Conservation (phyloP, 2,888 invertebrate genomes). For the Eupithecia inturbata region DNA sequence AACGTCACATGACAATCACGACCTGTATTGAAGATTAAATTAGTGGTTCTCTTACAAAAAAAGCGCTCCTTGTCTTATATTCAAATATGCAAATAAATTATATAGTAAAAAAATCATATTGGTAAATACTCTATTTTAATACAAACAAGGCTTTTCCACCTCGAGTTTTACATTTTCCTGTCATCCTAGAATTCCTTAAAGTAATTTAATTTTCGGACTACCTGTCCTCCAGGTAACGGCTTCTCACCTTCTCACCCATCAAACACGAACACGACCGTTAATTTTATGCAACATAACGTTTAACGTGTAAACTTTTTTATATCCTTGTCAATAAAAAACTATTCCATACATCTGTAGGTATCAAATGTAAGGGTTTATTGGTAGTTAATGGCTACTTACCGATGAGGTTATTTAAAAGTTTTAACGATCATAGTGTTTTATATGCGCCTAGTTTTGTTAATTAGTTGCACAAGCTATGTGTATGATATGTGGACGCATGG, state of each 20-base stretch:
- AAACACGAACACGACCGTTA: conserved; percentile 32
- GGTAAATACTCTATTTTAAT: background rate
- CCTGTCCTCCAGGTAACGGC: conserved; percentile 1
- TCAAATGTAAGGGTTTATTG: conserved; percentile 69
- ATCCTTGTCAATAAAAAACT: conserved; percentile 42
- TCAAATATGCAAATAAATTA: background rate
- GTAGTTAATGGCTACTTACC: conserved; percentile 53
- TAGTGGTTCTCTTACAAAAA: background rate
- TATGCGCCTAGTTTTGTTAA: conserved; percentile 69
- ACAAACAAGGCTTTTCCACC: background rate
- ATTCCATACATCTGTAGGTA: conserved; percentile 42
- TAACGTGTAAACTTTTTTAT: conserved; percentile 46
- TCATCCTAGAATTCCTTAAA: background rate
- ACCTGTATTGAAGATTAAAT: background rate
- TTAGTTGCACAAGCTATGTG: conserved; percentile 72
- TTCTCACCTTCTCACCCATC: conserved; percentile 28
- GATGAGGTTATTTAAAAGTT: conserved; percentile 58
- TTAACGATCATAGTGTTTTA: conserved; percentile 73
- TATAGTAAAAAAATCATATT: too few relatives aligned
- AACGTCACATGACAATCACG: background rate
- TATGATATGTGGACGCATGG: conserved; percentile 52
- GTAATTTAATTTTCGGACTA: background rate
- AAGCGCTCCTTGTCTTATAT: background rate
- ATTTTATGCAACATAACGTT: conserved; percentile 45
- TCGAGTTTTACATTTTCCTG: background rate